A percentile compares a stretch with the other conserved stretches of the same genome.
phyloP scores from a whole-genome alignment of 2,113 vertebrate genomes.

The Lasiurus cinereus region DNA sequence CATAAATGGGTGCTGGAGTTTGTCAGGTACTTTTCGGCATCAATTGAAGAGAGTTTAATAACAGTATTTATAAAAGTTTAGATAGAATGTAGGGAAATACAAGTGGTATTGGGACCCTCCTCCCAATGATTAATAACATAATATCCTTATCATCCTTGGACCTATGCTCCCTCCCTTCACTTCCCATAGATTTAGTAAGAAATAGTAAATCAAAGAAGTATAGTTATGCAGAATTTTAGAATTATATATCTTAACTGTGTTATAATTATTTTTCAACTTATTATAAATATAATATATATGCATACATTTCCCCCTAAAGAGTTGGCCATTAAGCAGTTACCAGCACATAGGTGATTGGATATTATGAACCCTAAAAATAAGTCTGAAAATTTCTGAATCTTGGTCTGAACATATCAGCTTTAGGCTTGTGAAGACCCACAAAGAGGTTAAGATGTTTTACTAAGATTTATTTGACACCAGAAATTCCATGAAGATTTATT shows the following conservation, averaged over 20 bases:
- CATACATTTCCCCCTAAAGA: not conserved
- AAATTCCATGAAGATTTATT: conserved; percentile 60
- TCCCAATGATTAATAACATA: not conserved
- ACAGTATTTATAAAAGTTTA: not conserved
- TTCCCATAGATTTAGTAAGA: not conserved
- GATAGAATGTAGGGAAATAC: not conserved
- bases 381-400: not conserved
- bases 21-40: not conserved
- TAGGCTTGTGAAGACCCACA: not conserved
- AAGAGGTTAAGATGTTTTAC: conserved; percentile 36
- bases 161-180: not conserved
- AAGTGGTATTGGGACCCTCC: not conserved
- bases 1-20: not conserved
- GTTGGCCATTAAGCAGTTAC: not conserved
- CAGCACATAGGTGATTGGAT: not conserved
- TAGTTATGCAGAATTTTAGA: not conserved
- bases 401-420: not conserved
- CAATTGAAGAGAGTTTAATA: not conserved
- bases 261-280: not conserved
- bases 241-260: not conserved
- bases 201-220: conserved; percentile 22
- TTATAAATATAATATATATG: not conserved
- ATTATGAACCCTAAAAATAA: not conserved
- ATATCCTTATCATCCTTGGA: not conserved
- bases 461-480: not conserved